Percentiles rank a stretch among this genome's conserved stretches.
Evolutionary conservation across 2,888 invertebrate species (phyloP).

Genomic region (Ectemnius cavifrons): DNA sequence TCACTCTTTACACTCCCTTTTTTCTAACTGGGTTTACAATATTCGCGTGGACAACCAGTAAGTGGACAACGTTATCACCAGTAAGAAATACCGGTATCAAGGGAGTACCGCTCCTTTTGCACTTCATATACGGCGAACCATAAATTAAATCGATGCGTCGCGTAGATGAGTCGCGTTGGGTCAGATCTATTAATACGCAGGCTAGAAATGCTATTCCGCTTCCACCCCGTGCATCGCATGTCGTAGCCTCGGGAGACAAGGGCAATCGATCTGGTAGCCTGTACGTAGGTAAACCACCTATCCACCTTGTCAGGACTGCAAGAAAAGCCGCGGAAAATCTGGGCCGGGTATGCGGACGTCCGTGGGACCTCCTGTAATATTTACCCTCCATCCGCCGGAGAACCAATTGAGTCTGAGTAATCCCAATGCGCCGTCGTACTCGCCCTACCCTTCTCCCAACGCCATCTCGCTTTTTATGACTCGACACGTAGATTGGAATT

Average conservation of each 20-base stretch:
- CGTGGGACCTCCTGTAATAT: conserved; percentile 44
- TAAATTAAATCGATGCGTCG: conserved; percentile 47
- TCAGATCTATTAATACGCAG: conserved; percentile 63
- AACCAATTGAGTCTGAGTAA: conserved; percentile 29
- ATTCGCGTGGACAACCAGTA: too few relatives aligned
- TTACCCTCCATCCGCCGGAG: conserved; percentile 25
- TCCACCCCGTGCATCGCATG: conserved; percentile 29
- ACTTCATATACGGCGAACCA: conserved; percentile 18
- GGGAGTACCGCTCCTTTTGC: not conserved
- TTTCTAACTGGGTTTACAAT: too few relatives aligned
- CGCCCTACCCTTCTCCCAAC: too few relatives aligned
- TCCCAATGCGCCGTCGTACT: conserved; percentile 2
- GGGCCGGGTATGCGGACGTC: too few relatives aligned
- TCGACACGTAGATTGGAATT: conserved; percentile 21
- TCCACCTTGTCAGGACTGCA: conserved; percentile 1
- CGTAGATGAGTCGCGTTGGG: conserved; percentile 36
- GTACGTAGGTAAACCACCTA: conserved; percentile 47
- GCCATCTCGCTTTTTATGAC: conserved; percentile 1
- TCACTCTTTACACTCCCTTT: too few relatives aligned
- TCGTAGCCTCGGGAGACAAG: conserved; percentile 65
- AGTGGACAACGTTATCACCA: not conserved
- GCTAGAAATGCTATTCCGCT: conserved; percentile 64
- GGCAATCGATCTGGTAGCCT: conserved; percentile 66
- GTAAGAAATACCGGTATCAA: conserved; percentile 9
- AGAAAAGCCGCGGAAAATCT: not conserved